Evolutionary conservation across 2,113 vertebrate species (phyloP).

Genomic region (Oreochromis spilurus): DNA sequence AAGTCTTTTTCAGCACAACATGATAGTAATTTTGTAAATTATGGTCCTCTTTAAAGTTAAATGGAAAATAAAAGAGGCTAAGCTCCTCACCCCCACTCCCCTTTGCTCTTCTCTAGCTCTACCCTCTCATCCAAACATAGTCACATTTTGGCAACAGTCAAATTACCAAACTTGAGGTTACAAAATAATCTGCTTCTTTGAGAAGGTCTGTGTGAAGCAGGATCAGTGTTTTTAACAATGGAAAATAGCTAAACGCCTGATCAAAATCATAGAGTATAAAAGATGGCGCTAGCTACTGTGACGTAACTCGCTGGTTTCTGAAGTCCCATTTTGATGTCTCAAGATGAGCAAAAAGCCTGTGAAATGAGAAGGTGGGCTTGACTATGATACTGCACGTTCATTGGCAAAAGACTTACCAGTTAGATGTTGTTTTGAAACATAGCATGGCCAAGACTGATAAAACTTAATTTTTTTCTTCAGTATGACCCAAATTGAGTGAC

Average conservation of each 20-base stretch:
- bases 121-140: neutral
- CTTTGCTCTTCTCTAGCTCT: neutral
- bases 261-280: neutral
- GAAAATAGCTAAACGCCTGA: neutral
- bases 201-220: neutral
- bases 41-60: neutral
- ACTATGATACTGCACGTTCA: neutral
- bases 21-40: neutral
- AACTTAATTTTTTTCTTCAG: rapidly evolving
- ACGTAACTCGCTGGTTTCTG: neutral
- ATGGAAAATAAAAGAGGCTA: neutral
- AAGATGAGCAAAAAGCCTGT: neutral
- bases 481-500: neutral
- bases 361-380: neutral
- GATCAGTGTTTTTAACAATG: neutral
- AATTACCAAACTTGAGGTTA: neutral
- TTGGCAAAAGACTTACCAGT: neutral
- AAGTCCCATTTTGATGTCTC: neutral
- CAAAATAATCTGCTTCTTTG: neutral
- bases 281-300: neutral
- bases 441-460: neutral
- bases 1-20: neutral
- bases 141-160: neutral
- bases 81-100: neutral
- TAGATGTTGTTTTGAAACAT: neutral